A percentile compares a stretch with the other conserved stretches of the same genome.
phyloP scores from a whole-genome alignment of 2,113 vertebrate species.

The Ia io region DNA sequence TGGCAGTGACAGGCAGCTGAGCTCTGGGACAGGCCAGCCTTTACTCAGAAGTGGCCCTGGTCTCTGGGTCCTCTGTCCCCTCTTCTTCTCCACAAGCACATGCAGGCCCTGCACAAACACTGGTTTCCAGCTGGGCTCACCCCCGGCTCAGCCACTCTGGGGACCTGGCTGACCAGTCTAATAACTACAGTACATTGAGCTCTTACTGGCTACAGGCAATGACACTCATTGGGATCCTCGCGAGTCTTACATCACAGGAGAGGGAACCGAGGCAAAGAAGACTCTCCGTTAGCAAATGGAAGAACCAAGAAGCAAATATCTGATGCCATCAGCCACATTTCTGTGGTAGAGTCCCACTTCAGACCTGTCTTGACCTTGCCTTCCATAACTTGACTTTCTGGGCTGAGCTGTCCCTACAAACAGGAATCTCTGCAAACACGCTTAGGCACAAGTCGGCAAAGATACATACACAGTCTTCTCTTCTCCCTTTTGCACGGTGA shows the following conservation, averaged over 20 bases:
- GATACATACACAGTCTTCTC: slow-evolving; percentile 78
- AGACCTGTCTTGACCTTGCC: not conserved
- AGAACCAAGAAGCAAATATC: not conserved
- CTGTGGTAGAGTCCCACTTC: not conserved
- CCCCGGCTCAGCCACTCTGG: not conserved
- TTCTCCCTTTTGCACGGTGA: slow-evolving; percentile 80
- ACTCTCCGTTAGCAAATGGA: not conserved
- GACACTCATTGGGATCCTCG: rapidly evolving
- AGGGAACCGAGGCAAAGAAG: not conserved
- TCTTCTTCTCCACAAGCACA: not conserved
- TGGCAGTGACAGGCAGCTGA: not conserved
- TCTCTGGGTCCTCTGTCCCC: not conserved
- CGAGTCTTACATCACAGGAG: not conserved
- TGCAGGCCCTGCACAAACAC: rapidly evolving
- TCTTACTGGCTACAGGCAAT: not conserved
- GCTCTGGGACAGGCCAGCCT: not conserved
- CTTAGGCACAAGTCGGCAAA: not conserved
- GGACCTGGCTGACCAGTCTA: rapidly evolving
- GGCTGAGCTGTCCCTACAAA: not conserved
- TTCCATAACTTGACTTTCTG: not conserved
- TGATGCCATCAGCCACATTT: not conserved
- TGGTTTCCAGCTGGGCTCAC: not conserved
- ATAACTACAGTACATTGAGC: rapidly evolving
- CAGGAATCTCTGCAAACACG: not conserved
- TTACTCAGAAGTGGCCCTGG: not conserved